phyloP scores from a whole-genome alignment of 2,888 invertebrate species.

The Meghimatium bilineatum region DNA sequence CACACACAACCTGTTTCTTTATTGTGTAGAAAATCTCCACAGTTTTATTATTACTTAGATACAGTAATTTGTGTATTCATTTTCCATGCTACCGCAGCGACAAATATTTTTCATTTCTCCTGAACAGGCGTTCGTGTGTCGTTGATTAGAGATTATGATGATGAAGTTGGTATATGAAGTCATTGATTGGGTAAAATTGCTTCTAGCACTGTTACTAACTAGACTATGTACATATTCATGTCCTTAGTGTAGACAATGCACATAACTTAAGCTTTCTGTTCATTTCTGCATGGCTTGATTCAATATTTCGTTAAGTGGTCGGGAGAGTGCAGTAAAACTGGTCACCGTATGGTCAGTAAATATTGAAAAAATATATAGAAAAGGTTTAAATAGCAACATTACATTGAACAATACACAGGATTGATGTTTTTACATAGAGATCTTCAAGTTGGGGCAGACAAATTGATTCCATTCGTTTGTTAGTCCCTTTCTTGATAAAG shows the following conservation, averaged over 20 bases:
- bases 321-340: too few relatives aligned
- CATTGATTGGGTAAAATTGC: constrained; percentile 29
- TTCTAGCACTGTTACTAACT: constrained; percentile 15
- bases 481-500: too few relatives aligned
- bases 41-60: not conserved
- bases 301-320: too few relatives aligned
- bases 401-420: too few relatives aligned
- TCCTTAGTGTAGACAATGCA: not conserved
- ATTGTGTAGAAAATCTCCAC: not conserved
- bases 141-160: constrained; percentile 28
- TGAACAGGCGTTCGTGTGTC: constrained; percentile 41
- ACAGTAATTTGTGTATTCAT: not conserved
- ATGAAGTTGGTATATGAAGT: not conserved
- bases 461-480: too few relatives aligned
- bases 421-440: too few relatives aligned
- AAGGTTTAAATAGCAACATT: too few relatives aligned
- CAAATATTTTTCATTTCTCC: constrained; percentile 9
- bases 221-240: not conserved
- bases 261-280: not conserved
- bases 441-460: too few relatives aligned
- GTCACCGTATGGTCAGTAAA: too few relatives aligned
- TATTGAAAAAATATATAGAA: too few relatives aligned
- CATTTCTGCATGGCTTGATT: not conserved
- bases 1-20: not conserved
- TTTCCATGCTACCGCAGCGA: not conserved